Conservation (phyloP, 2,797 vertebrate species). For the Lepilemur ruficaudatus region DNA sequence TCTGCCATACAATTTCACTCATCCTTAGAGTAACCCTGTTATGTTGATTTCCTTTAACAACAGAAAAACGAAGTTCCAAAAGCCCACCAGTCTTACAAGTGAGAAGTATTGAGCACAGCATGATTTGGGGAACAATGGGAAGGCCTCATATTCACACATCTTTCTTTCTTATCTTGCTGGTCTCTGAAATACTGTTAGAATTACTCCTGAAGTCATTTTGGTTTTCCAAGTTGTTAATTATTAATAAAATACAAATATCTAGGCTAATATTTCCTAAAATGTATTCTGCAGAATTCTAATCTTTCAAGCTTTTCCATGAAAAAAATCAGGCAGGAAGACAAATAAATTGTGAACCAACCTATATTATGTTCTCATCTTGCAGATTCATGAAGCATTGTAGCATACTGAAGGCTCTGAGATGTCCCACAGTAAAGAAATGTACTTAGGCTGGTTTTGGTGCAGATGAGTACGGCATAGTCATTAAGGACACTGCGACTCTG, state of each 20-base stretch:
- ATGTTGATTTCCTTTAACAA: neutral
- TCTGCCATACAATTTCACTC: neutral
- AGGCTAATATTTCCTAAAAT: neutral
- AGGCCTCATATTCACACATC: neutral
- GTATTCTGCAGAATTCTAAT: neutral
- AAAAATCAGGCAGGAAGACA: neutral
- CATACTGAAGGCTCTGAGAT: neutral
- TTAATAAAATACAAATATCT: neutral
- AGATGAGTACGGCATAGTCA: neutral
- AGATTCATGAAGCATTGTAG: neutral
- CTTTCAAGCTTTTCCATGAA: neutral
- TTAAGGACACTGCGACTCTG: neutral
- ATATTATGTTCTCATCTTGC: neutral
- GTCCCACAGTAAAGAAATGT: neutral
- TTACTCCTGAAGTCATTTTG: neutral
- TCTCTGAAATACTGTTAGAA: neutral
- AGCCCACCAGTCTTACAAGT: neutral
- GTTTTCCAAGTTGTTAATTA: neutral
- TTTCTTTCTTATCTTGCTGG: neutral
- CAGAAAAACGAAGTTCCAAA: neutral
- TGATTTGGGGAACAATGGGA: neutral
- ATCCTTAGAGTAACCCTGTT: neutral
- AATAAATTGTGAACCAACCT: neutral
- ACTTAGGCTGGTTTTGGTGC: neutral
- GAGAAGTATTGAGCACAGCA: neutral